Evolutionary conservation across 2,888 invertebrate genomes (phyloP), one percentile per base, ranked within the genome.

Genomic region (Sphaerophoria taeniata): DNA sequence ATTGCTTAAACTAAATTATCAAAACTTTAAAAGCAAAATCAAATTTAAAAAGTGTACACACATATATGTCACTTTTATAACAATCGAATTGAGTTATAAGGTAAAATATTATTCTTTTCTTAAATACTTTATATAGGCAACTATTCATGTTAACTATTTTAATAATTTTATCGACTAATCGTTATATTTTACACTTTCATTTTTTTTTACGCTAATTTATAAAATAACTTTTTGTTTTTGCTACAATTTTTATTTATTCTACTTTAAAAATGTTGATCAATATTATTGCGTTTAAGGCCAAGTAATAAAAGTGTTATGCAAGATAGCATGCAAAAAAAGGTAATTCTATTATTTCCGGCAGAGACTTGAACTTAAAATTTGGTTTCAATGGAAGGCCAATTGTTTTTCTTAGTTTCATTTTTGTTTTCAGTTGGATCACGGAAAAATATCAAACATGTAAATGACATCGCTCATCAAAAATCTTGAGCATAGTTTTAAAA

Each of bases 71-170:
- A n/a, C n/a, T n/a, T n/a, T n/a, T n/a, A 43, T 43, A 43, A 43
- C 4, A 67, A 12, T 67, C 16, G 53, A 65, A 67, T 56, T 61
- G 56, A 87, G 83, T 60, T 9, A 86, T 53, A 78, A 73, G 60
- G 69, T 76, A 72, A 76, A 77, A 74, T 67, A 82, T 63, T 60
- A 77, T 86, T 36, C 7, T 43, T 43, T 43, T 43, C 81, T 85
- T 81, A 70, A 85, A 81, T 87, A 74, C 79, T 87, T 90, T 89
- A 89, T 90, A 90, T 91, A 92, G 92, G 92, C 91, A 92, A 90
- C 91, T 91, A 91, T 91, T 90, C 90, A 91, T 92, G 92, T 92
- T 92, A 92, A 92, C 92, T 92, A 90, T 90, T 90, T 90, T 90
- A 91, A 89, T 87, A 79, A 87, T 79, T 79, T 85, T 85, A 85